Base-by-base conservation (phyloP, 2,113 vertebrate genomes). In the Pseudorectes ferrugineus region DNA sequence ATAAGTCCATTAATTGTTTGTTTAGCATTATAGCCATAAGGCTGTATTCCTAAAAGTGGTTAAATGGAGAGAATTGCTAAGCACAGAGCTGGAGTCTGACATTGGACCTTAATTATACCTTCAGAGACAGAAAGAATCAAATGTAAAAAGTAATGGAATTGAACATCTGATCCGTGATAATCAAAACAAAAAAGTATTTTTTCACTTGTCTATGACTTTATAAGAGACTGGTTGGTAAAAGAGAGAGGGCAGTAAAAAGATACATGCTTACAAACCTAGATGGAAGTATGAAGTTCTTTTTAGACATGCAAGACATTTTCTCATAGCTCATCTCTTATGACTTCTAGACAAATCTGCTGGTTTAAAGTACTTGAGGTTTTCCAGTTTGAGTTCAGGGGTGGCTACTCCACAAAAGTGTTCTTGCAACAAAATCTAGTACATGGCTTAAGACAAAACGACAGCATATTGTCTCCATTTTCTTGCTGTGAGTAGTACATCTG, bases 91-190 rank as follows among this genome's bases (percentile, higher is more conserved):
- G 74, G 92, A 85, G 73, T 88, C 71, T 92, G 93, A 90, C 61
- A 94, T 73, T 40, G 88, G 67, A 88, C 82, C 72, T 95, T 96
- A 97, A 96, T 97, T 97, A 89, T 85, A 90, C 29, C 24, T 94
- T 92, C 76, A 96, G 91, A 97, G 68, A 79, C 59, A 92, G 81
- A 87, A 92, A 96, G 71, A 97, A 92, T 63, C 48, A 80, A 92
- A 97, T 88, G 45, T 66, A 72, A 94, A 94, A 82, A 35, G 59
- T 67, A 95, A 92, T 91, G 95, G 35, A 94, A 94, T 79, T 88
- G 78, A 92, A 86, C 28, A 92, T 59, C 25, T 91, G 82, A 97
- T 95, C 57, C 70, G 66, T 14, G 45, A 92, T 88, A 96, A 97
- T 76, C 55, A 95, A 70, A 94, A 68, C 18, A 87, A 94, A 93